Evolutionary conservation across 2,113 vertebrate species (phyloP).

Genomic region (Vireo altiloquus): DNA sequence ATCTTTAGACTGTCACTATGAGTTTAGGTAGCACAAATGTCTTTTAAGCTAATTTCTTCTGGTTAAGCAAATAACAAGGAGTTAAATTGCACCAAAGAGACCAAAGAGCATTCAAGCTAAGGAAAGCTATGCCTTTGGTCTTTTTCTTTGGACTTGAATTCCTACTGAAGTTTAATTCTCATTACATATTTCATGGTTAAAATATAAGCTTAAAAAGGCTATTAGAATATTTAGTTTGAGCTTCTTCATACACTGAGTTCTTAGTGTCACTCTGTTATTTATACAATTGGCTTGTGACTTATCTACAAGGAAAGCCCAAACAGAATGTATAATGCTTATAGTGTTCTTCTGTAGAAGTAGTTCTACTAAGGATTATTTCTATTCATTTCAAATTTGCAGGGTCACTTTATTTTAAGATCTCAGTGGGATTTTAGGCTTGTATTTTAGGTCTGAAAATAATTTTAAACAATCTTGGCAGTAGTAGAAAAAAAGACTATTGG

Average conservation of each 20-base stretch:
- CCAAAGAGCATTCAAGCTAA: neutral
- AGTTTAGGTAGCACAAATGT: neutral
- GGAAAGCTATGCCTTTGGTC: slow-evolving; percentile 11
- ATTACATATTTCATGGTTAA: neutral
- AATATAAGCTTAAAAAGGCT: neutral
- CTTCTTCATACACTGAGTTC: neutral
- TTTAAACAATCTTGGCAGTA: slow-evolving; percentile 38
- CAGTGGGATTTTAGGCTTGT: slow-evolving; percentile 22
- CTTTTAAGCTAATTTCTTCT: neutral
- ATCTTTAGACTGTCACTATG: neutral
- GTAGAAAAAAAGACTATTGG: slow-evolving; percentile 25
- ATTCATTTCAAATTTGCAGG: slow-evolving; percentile 26
- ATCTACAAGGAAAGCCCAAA: neutral
- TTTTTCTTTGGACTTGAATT: slow-evolving; percentile 27
- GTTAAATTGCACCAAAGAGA: neutral
- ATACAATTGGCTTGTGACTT: neutral
- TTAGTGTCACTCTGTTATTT: neutral
- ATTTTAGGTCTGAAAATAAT: slow-evolving; percentile 57
- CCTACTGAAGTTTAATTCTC: neutral
- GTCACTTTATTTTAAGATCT: slow-evolving; percentile 47
- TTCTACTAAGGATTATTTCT: slow-evolving; percentile 17
- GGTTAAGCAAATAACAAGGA: neutral
- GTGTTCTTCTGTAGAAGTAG: slow-evolving; percentile 2
- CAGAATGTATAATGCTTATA: neutral
- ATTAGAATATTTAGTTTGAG: neutral